Evolutionary conservation across 92 coral and sea anemone genomes (phyloP).

Genomic region (Epizoanthus ramosus): DNA sequence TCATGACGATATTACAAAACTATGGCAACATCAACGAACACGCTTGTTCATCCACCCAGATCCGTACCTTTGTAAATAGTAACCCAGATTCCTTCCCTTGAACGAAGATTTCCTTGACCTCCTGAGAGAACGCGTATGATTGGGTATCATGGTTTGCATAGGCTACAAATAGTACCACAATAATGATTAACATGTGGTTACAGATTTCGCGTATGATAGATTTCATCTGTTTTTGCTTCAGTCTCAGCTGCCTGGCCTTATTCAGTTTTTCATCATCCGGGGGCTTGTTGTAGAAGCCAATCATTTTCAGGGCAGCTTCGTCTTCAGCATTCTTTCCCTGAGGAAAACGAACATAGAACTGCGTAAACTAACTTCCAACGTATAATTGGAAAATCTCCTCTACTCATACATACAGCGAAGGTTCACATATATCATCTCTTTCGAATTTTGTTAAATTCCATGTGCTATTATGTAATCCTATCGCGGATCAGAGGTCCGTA

Average conservation of each 20-base stretch:
- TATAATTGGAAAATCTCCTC: no score
- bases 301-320: conserved; percentile 30
- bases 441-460: no score
- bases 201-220: conserved; percentile 80
- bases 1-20: not conserved
- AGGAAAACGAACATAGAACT: conserved; percentile 1
- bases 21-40: not conserved
- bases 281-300: conserved; percentile 62
- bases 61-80: conserved; percentile 57
- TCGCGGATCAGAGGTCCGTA: no score
- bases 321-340: conserved; percentile 45
- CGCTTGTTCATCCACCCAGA: not conserved
- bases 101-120: conserved; percentile 63
- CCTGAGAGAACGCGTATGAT: conserved; percentile 68
- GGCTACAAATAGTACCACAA: conserved; percentile 82
- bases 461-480: no score
- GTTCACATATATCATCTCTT: no score
- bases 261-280: conserved; percentile 81
- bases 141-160: conserved; percentile 86
- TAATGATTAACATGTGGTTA: conserved; percentile 69
- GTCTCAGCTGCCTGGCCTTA: conserved; percentile 72
- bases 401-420: no score
- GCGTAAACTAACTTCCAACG: no score
- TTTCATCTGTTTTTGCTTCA: conserved; percentile 85
- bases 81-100: conserved; percentile 41